These are phyloP conservation scores for Calephelis perditalis DNA, from an alignment of 2,888 invertebrate species.

Conservation along the genomic window DNA sequence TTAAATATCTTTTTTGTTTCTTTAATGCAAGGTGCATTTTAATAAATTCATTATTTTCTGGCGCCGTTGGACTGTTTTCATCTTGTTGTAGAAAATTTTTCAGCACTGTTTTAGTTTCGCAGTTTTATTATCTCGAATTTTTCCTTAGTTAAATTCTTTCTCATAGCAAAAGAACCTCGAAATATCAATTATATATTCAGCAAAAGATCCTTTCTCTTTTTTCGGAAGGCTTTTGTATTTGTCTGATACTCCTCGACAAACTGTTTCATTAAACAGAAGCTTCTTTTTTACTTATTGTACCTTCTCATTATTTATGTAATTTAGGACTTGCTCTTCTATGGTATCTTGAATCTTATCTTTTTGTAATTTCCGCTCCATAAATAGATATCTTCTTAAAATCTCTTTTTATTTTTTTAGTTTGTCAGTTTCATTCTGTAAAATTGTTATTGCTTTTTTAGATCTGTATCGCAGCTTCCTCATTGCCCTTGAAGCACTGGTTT, in stretches of 20 bases:
- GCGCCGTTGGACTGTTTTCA: conserved; percentile 4
- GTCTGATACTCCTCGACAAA: conserved; percentile 2
- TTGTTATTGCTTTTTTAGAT: conserved; percentile 6
- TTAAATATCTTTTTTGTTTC: conserved; percentile 4
- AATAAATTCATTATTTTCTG: conserved; percentile 3
- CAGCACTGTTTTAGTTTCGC: conserved; percentile 4
- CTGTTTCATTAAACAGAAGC: conserved; percentile 6
- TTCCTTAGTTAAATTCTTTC: neutral
- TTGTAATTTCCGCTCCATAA: too few relatives aligned
- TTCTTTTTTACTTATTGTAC: conserved; percentile 2
- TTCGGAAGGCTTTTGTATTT: conserved; percentile 4
- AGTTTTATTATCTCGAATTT: conserved; percentile 4
- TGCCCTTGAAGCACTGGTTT: too few relatives aligned
- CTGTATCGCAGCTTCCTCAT: too few relatives aligned
- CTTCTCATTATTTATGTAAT: too few relatives aligned
- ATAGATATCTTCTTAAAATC: too few relatives aligned
- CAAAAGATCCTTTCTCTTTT: neutral
- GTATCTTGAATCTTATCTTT: too few relatives aligned
- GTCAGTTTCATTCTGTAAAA: conserved; percentile 11
- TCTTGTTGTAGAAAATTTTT: conserved; percentile 3
- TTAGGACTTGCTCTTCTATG: too few relatives aligned
- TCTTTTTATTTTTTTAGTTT: neutral
- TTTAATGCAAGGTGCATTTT: neutral
- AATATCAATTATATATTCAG: too few relatives aligned
- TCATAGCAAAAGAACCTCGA: conserved; percentile 1